phyloP scores from a whole-genome alignment of 2,113 vertebrate genomes.

The Tyrannus savana region DNA sequence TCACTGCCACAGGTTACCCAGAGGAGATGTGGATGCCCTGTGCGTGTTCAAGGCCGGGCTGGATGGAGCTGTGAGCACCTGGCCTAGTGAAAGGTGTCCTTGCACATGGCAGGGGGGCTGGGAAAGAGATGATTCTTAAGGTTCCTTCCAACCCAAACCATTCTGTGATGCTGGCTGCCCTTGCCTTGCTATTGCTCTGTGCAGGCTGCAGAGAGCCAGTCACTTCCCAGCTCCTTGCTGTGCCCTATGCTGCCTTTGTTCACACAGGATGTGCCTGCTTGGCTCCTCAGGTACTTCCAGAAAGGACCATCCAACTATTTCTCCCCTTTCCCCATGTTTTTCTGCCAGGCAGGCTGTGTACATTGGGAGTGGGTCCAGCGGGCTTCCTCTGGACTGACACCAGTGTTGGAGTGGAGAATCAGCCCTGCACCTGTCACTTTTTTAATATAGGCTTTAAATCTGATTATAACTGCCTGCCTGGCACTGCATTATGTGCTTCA shows the following conservation, averaged over 20 bases:
- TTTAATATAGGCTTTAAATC: conserved; percentile 61
- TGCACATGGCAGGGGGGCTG: background rate
- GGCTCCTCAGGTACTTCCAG: background rate
- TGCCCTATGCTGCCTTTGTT: background rate
- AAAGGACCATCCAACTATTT: background rate
- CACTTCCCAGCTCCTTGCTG: background rate
- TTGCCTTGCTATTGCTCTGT: background rate
- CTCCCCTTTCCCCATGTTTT: rapidly evolving
- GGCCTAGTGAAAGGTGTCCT: background rate
- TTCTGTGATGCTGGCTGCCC: background rate
- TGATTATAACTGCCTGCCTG: conserved; percentile 61
- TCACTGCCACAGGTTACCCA: background rate
- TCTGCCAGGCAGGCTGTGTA: background rate
- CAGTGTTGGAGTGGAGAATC: background rate
- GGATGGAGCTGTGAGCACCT: background rate
- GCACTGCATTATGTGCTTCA: conserved; percentile 33
- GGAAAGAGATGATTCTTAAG: background rate
- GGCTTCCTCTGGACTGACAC: background rate
- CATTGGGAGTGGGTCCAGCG: background rate
- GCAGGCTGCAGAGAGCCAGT: background rate
- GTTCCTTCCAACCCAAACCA: background rate
- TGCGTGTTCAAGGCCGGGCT: background rate
- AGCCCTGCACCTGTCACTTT: conserved; percentile 40
- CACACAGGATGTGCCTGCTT: background rate
- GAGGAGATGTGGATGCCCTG: background rate